Base-by-base conservation (phyloP, 2,113 vertebrate genomes). In the Phoxinus phoxinus region DNA sequence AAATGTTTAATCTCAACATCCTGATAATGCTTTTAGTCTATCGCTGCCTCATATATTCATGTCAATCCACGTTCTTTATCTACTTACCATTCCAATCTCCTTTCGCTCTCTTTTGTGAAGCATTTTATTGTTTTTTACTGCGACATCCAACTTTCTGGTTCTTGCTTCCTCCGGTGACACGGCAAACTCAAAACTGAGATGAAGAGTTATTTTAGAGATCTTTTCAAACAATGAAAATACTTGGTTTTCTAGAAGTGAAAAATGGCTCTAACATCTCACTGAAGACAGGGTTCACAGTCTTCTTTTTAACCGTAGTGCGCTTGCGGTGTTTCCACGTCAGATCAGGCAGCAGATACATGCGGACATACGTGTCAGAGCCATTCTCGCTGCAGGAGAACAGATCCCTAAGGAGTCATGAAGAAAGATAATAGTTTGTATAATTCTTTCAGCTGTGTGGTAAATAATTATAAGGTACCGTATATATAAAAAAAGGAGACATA, bases 271-370 rank as follows among this genome's bases (percentile, higher is more conserved):
- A 99, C 98, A 95, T 98, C 48, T 99, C 96, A 81, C 97, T 94
- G 0, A 97, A 99, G 17, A 93, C 89, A 1, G 98, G 98, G 76
- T 97, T 92, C 81, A 97, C 85, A 0, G 96, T 97, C 89, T 93
- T 97, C 88, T 91, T 97, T 91, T 95, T 97, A 48, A 98, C 96
- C 0, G 95, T 93, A 0, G 98, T 99, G 87, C 92, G 96, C 93
- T 94, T 98, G 69, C 98, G 95, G 88, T 95, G 95, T 74, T 92
- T 86, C 97, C 97, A 99, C 41, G 93, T 93, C 88, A 96, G 96
- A 35, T 99, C 97, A 5, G 97, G 98, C 85, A 99, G 94, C 80
- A 99, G 90, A 93, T 99, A 98, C 84, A 99, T 89, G 17, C 96
- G 97, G 59, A 99, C 97, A 0, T 99, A 99, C 0, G 96, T 96